phyloP scores from a whole-genome alignment of 2,888 invertebrate species.

The Heliconius aoede region DNA sequence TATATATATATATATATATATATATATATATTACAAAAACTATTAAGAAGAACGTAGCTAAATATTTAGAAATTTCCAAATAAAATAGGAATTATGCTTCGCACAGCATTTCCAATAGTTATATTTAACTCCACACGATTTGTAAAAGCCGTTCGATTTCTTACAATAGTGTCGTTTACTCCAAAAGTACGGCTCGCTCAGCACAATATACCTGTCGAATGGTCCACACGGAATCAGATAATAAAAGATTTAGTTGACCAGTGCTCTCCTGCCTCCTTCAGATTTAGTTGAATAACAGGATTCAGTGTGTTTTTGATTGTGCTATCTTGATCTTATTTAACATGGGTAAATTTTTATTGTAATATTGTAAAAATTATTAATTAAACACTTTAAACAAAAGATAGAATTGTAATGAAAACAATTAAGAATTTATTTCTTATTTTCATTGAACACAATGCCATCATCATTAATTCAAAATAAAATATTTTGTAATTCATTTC shows the following conservation, averaged over 20 bases:
- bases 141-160: constrained; percentile 1
- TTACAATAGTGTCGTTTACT: constrained; percentile 3
- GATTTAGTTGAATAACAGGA: not conserved
- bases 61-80: not conserved
- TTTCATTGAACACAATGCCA: not conserved
- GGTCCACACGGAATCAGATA: constrained; percentile 27
- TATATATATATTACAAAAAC: too few species aligned
- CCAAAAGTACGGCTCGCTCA: constrained; percentile 9
- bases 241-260: constrained; percentile 33
- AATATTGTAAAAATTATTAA: too few species aligned
- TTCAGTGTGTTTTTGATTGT: not conserved
- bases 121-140: not conserved
- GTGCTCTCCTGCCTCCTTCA: not conserved
- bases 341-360: too few species aligned
- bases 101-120: not conserved
- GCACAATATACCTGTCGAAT: constrained; percentile 27
- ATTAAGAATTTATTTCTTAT: too few species aligned
- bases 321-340: too few species aligned
- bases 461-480: not conserved
- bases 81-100: not conserved
- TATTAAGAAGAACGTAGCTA: not conserved
- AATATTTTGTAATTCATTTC: constrained; percentile 5
- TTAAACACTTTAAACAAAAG: too few species aligned
- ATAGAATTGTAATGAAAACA: too few species aligned
- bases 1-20: too few species aligned